These are phyloP conservation scores for Psilanteris sp. DNA, from an alignment of 1,140 invertebrate species.

Conservation along the genomic window DNA sequence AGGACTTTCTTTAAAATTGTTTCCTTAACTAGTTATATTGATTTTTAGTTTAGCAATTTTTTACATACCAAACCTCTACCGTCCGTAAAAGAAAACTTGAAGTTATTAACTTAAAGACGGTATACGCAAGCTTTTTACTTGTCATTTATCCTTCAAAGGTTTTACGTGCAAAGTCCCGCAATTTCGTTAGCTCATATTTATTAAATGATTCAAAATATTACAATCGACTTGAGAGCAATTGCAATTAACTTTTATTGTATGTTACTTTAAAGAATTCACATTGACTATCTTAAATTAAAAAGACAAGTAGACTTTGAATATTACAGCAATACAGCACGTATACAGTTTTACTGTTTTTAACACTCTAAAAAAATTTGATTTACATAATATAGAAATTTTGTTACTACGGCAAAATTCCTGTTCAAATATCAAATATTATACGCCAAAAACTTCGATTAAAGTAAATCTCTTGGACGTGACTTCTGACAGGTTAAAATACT, in stretches of 20 bases:
- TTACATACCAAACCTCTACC: no score
- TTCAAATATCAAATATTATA: constrained; percentile 33
- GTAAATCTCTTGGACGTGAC: constrained; percentile 46
- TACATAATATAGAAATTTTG: constrained; percentile 37
- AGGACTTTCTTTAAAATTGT: no score
- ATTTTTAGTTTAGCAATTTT: no score
- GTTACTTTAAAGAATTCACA: no score
- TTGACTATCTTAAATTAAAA: no score
- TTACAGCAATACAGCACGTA: background rate
- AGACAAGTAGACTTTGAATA: constrained; percentile 9
- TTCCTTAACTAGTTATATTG: no score
- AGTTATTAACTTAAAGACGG: constrained; percentile 7
- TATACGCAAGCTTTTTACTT: constrained; percentile 1
- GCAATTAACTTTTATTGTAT: constrained; percentile 5
- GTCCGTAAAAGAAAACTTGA: background rate
- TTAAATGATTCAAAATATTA: background rate
- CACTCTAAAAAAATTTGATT: constrained; percentile 6
- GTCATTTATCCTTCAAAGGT: constrained; percentile 20
- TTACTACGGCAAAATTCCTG: constrained; percentile 18
- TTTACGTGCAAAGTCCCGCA: background rate
- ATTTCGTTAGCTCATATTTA: constrained; percentile 11
- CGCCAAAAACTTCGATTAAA: constrained; percentile 31
- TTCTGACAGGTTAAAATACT: constrained; percentile 48
- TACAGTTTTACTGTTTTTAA: constrained; percentile 7
- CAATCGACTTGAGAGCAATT: constrained; percentile 1